Evolutionary conservation across 2,797 vertebrate genomes (phyloP), one percentile per base, ranked within the genome.

Genomic region (Acanthiza pusilla): DNA sequence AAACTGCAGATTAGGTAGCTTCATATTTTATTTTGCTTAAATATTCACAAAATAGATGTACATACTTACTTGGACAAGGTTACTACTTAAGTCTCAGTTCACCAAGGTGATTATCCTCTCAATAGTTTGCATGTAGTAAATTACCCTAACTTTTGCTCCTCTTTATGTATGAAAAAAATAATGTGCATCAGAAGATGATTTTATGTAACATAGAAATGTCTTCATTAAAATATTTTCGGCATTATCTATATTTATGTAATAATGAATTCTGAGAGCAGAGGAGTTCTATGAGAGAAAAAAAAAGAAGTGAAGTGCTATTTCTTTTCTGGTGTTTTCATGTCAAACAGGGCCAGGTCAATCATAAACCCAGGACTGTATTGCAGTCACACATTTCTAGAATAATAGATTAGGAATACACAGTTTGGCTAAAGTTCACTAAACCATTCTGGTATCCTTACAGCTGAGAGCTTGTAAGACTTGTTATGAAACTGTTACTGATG

Each of bases 401-500:
- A 88, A 77, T 40, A 85, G 79, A 85, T 89, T 61, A 95, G 58
- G 40, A 55, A 84, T 58, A 61, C 61, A 43, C 1, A 6, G 62
- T 78, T 86, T 91, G 81, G 79, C 76, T 86, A 88, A 88, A 88
- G 76, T 93, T 96, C 76, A 88, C 66, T 45, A 61, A 88, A 63
- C 15, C 36, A 11, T 93, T 87, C 48, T 42, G 21, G 15, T 63
- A 61, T 17, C 27, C 60, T 92, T 76, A 50, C 61, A 91, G n/a
- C 21, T 82, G 55, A 79, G 16, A 60, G 18, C 27, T 77, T 93
- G 42, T 57, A 68, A 72, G 42, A 74, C 54, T 61, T 80, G 21
- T 83, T 89, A 85, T 58, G 47, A 91, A 95, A 88, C 75, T 91
- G 34, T 88, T 81, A 45, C 32, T 75, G 76, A 51, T 43, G 30